Percentiles rank a stretch among this genome's conserved stretches.
phyloP scores from a whole-genome alignment of 2,797 vertebrate species.

The Dermochelys coriacea region DNA sequence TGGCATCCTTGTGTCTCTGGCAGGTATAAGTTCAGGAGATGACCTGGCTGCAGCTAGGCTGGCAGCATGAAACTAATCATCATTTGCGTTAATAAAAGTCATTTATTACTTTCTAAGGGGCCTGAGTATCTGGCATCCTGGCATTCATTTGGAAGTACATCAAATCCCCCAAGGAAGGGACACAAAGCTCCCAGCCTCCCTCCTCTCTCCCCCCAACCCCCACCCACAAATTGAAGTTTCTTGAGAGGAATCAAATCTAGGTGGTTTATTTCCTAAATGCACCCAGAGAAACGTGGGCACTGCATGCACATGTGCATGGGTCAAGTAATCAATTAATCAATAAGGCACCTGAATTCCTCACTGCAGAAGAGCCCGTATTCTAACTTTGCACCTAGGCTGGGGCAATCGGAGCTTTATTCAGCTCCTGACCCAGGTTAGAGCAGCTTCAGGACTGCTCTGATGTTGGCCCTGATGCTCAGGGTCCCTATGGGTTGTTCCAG shows the following conservation, averaged over 20 bases:
- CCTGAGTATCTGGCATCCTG: slow-evolving; percentile 48
- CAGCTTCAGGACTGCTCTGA: neutral
- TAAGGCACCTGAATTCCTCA: accelerated
- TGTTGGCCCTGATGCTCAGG: neutral
- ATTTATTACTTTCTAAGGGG: neutral
- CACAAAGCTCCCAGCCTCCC: slow-evolving; percentile 8
- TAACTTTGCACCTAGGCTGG: neutral
- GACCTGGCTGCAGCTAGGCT: neutral
- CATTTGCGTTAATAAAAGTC: accelerated
- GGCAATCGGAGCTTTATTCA: neutral
- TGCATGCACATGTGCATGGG: neutral
- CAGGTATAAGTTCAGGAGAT: neutral
- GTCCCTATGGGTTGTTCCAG: accelerated
- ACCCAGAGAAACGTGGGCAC: neutral
- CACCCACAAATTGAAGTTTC: neutral
- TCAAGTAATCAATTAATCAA: accelerated
- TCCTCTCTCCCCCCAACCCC: no score
- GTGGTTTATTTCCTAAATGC: neutral
- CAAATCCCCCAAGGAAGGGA: slow-evolving; percentile 51
- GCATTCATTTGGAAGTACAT: slow-evolving; percentile 47
- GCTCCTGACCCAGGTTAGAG: neutral
- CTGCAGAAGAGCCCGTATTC: accelerated
- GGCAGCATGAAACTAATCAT: neutral
- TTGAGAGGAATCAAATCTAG: neutral
- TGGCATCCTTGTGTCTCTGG: neutral